Evolutionary conservation across 2,797 vertebrate genomes (phyloP).

Genomic region (Enoplosus armatus): DNA sequence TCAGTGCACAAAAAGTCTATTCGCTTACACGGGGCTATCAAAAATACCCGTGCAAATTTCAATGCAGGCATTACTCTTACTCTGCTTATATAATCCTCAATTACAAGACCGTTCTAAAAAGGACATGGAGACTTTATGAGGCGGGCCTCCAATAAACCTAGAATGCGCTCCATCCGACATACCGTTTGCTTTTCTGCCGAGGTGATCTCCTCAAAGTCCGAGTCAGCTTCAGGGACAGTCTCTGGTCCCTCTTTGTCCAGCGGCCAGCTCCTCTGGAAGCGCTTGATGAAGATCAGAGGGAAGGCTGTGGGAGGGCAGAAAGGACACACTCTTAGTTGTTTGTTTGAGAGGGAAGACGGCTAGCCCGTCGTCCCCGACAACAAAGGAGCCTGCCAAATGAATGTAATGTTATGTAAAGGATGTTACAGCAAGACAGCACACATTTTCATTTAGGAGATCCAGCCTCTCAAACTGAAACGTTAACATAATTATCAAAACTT

Average conservation of each 20-base stretch:
- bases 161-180: conserved; percentile 1
- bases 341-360: background rate
- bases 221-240: conserved; percentile 68
- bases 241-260: conserved; percentile 52
- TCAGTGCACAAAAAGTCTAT: background rate
- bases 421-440: no score
- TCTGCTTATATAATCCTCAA: background rate
- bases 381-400: background rate
- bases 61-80: background rate
- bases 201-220: conserved; percentile 77
- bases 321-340: background rate
- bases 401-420: background rate
- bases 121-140: background rate
- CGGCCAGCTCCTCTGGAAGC: conserved; percentile 55
- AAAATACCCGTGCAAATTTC: background rate
- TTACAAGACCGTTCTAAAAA: background rate
- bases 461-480: background rate
- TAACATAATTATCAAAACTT: background rate
- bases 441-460: background rate
- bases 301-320: conserved; percentile 67
- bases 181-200: conserved; percentile 54
- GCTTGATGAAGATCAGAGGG: conserved; percentile 81
- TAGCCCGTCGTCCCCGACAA: no score
- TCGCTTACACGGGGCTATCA: background rate
- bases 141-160: background rate